Base-by-base conservation (phyloP, 2,113 vertebrate genomes). In the Chionis minor region DNA sequence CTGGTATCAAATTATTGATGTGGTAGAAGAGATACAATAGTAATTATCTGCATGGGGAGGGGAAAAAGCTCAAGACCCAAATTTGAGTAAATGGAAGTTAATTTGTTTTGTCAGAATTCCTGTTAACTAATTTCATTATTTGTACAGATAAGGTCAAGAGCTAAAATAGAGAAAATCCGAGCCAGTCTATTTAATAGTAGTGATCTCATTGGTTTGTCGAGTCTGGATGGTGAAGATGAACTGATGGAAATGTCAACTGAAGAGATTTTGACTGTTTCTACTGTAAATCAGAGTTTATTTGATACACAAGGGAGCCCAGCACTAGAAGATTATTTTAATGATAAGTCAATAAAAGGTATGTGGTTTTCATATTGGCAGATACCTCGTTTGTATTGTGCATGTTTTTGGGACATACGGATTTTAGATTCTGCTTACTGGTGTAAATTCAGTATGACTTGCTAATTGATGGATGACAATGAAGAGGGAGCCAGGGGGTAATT, bases 131-230 rank as follows among this genome's bases (percentile, higher is more conserved):
- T 75, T 71, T 71, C 55, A 12, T 87, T 96, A n/a, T 97, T 93
- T 94, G 92, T 69, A 32, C 97, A 99, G 99, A 99, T 99, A 88
- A 98, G 99, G 42, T 99, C 99, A 89, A 98, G 99, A 88, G 99
- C 99, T 73, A 99, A 99, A 97, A 99, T 99, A 80, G 99, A 99
- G 98, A 99, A 99, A 96, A 99, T 99, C 71, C 98, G 99, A 78
- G 99, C 99, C 79, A 99, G 99, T 94, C 98, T 99, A 9, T 99
- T 99, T 86, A 99, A 99, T 94, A 99, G 99, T 86, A 99, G 99
- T 40, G 99, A 99, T 91, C 97, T 99, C 96, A 99, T 99, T 97
- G 99, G 99, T 33, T 95, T 99, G 88, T 99, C 99, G 33, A 99
- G 99, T 96, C 98, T 99, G 96, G 99, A 99, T 72, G 99, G 99